These are phyloP conservation scores for Glaucidium brasilianum DNA, from an alignment of 2,113 vertebrate species.

Conservation along the genomic window DNA sequence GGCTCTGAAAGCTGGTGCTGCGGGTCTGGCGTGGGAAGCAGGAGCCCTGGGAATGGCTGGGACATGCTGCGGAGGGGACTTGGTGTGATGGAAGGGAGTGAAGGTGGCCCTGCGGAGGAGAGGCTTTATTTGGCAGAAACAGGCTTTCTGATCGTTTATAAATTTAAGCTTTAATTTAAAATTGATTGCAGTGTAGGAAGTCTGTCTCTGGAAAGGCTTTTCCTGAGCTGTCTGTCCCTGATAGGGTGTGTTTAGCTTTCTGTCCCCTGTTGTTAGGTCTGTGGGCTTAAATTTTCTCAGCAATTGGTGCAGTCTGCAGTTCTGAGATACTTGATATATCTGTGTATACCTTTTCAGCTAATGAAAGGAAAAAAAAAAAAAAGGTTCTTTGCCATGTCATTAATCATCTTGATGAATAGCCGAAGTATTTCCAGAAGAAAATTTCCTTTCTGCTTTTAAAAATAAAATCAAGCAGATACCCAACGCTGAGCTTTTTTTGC, in stretches of 20 bases:
- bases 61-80: not conserved
- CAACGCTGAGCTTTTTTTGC: not conserved
- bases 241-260: not conserved
- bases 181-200: not conserved
- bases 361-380: not conserved
- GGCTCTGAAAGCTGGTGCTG: not conserved
- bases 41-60: not conserved
- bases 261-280: not conserved
- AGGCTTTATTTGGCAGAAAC: not conserved
- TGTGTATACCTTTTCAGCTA: not conserved
- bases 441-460: not conserved
- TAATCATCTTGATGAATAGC: not conserved
- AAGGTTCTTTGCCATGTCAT: not conserved
- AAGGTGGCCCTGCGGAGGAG: not conserved
- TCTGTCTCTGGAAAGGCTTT: not conserved
- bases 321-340: not conserved
- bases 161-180: not conserved
- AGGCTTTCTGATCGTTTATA: not conserved
- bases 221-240: not conserved
- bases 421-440: not conserved
- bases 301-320: not conserved
- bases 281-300: not conserved
- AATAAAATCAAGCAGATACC: not conserved
- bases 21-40: not conserved
- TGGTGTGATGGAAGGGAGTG: accelerated